phyloP scores from a whole-genome alignment of 2,113 vertebrate species.

The Forbesichthys agassizii region DNA sequence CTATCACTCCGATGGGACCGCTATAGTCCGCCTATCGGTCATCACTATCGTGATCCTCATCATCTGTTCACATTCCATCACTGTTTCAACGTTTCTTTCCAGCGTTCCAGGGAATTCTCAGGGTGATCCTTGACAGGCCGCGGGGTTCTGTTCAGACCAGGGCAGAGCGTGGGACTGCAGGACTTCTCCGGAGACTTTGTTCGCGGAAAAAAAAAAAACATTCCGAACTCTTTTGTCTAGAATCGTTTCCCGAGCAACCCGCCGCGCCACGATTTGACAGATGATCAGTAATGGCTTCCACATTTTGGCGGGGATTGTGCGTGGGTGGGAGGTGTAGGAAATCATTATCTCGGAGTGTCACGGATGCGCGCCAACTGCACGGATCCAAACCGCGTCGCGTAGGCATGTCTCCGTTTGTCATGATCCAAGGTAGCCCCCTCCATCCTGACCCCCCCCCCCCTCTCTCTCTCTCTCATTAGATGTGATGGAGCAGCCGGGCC shows the following conservation, averaged over 20 bases:
- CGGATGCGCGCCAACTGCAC: conserved; percentile 5
- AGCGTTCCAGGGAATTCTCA: conserved; percentile 63
- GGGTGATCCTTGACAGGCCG: conserved; percentile 38
- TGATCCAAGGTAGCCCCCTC: conserved; percentile 25
- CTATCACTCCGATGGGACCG: conserved; percentile 37
- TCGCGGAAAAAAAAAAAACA: conserved; percentile 27
- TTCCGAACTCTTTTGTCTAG: conserved; percentile 41
- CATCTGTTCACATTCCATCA: conserved; percentile 51
- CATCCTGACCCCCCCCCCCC: conserved; percentile 44
- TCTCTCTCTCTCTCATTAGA: conserved; percentile 78
- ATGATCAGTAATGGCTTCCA: conserved; percentile 53
- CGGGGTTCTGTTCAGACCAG: conserved; percentile 41
- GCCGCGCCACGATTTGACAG: conserved; percentile 28
- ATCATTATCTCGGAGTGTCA: conserved; percentile 35
- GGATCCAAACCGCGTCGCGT: background rate
- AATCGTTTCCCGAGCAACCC: background rate
- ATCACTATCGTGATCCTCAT: conserved; percentile 8
- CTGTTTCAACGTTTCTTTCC: conserved; percentile 35
- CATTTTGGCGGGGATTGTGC: background rate
- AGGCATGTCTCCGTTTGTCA: background rate
- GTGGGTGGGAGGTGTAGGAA: conserved; percentile 2
- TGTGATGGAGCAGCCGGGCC: conserved; percentile 93
- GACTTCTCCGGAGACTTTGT: conserved; percentile 49
- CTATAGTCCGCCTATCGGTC: background rate
- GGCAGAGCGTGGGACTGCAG: conserved; percentile 59